phyloP scores from a whole-genome alignment of 2,113 vertebrate genomes.

The Pyrgilauda ruficollis region DNA sequence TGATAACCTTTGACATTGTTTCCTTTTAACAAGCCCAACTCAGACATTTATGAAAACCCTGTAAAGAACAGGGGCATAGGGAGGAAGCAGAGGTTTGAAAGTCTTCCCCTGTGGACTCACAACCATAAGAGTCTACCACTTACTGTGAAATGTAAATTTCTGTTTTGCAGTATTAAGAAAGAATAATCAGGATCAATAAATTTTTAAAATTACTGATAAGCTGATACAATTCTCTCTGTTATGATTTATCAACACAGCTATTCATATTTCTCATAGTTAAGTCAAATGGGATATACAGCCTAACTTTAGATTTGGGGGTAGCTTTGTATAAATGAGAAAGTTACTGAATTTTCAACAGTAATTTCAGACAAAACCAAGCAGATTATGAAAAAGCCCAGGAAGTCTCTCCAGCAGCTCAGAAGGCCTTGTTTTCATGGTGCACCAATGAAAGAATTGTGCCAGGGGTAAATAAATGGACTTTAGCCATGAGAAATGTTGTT shows the following conservation, averaged over 20 bases:
- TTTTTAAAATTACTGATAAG: background rate
- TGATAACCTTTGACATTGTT: background rate
- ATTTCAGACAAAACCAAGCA: background rate
- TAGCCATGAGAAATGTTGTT: background rate
- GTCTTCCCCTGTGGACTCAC: background rate
- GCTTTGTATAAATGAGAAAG: background rate
- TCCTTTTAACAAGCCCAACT: background rate
- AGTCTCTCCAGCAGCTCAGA: background rate
- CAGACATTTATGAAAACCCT: background rate
- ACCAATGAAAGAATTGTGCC: background rate
- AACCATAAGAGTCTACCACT: background rate
- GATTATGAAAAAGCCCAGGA: background rate
- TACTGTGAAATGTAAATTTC: background rate
- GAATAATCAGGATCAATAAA: background rate
- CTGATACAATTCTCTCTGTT: background rate
- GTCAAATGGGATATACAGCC: background rate
- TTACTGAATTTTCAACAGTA: background rate
- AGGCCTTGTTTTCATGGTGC: background rate
- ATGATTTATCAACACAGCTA: background rate
- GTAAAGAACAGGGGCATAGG: background rate
- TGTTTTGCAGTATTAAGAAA: background rate
- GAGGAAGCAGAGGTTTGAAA: background rate
- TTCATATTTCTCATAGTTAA: background rate
- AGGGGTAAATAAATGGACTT: conserved; percentile 6
- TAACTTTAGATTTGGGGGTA: background rate